Conservation (phyloP, 2,113 vertebrate species). For the Datnioides undecimradiatus region DNA sequence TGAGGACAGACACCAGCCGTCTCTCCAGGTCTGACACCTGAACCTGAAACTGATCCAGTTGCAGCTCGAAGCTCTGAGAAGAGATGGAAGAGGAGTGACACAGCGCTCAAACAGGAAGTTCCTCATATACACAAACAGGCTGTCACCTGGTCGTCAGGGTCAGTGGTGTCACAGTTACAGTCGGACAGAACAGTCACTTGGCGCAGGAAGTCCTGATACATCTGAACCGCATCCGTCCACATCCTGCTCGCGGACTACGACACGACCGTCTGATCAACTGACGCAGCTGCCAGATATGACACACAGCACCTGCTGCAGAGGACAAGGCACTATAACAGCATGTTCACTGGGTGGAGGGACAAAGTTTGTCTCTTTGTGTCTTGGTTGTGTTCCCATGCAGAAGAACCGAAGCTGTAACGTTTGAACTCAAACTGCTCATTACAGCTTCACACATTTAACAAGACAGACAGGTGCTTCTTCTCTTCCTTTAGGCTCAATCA, state of each 20-base stretch:
- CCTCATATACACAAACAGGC: background rate
- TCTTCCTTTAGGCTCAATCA: no score
- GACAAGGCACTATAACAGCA: no score
- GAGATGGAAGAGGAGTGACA: background rate
- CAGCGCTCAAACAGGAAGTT: background rate
- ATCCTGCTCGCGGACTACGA: slow-evolving; percentile 1
- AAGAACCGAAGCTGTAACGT: no score
- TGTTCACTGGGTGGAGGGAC: background rate
- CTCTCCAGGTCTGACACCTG: slow-evolving; percentile 60
- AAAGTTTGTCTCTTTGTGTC: no score
- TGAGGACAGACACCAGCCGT: slow-evolving; percentile 82
- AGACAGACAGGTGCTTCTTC: no score
- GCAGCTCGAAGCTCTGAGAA: slow-evolving; percentile 21
- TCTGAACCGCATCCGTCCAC: slow-evolving; percentile 23
- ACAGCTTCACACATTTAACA: no score
- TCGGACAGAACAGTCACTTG: slow-evolving; percentile 80
- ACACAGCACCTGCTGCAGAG: slow-evolving; percentile 81
- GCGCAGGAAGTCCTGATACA: slow-evolving; percentile 83
- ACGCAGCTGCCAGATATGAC: slow-evolving; percentile 71
- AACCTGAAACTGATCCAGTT: slow-evolving; percentile 20
- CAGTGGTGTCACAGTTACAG: slow-evolving; percentile 82
- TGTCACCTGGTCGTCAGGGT: slow-evolving; percentile 78
- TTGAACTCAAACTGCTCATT: no score
- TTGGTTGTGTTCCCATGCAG: no score
- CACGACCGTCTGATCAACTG: slow-evolving; percentile 82